phyloP scores from a whole-genome alignment of 2,888 invertebrate genomes.

The Tetragonula carbonaria region DNA sequence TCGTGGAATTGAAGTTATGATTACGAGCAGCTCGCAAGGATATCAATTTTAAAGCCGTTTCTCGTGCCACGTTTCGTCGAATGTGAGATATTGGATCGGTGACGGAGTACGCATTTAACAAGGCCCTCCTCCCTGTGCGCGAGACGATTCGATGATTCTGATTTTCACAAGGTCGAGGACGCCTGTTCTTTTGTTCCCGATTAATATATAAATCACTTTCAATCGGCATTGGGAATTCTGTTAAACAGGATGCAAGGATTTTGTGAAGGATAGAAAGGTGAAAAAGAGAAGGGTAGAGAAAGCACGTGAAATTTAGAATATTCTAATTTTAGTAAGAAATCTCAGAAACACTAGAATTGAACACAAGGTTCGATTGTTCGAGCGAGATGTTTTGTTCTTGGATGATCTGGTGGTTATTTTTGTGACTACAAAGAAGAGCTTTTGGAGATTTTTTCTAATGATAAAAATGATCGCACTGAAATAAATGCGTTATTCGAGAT shows the following conservation, averaged over 20 bases:
- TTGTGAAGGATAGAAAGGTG: not conserved
- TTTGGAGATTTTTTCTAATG: too few relatives aligned
- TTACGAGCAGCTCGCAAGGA: conserved; percentile 53
- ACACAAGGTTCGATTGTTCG: not conserved
- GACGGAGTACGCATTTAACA: conserved; percentile 49
- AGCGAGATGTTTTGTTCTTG: not conserved
- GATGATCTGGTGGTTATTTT: not conserved
- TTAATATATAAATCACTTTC: not conserved
- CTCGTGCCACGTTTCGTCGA: conserved; percentile 38
- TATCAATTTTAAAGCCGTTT: conserved; percentile 63
- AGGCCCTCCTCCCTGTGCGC: conserved; percentile 6
- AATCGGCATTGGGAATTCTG: not conserved
- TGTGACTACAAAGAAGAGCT: too few relatives aligned
- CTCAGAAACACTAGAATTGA: not conserved
- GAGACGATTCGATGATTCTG: conserved; percentile 13
- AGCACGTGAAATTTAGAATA: not conserved
- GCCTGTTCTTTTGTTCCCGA: not conserved
- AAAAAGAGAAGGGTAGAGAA: not conserved
- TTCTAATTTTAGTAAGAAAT: not conserved
- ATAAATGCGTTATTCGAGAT: too few relatives aligned
- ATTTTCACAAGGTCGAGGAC: conserved; percentile 42
- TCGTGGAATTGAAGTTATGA: conserved; percentile 63
- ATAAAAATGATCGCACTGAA: too few relatives aligned
- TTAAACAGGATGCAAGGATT: not conserved
- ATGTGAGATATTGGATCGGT: conserved; percentile 52